These are phyloP conservation scores for Drosophila nigrodunni DNA, from an alignment of 1,140 invertebrate species.

Conservation along the genomic window DNA sequence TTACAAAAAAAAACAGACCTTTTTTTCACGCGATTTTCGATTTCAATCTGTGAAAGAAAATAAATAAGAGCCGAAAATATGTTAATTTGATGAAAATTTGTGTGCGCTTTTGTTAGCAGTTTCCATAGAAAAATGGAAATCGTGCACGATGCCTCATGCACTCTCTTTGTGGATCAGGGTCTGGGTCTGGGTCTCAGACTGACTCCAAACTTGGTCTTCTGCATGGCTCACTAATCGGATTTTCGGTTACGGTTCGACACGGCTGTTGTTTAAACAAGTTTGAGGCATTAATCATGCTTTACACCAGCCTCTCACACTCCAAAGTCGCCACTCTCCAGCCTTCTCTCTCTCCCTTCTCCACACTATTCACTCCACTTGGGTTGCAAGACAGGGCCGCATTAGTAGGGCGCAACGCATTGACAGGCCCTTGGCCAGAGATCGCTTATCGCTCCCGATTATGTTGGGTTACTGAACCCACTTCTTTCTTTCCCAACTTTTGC, in stretches of 20 bases:
- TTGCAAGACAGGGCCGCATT: slow-evolving; percentile 54
- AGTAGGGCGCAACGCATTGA: slow-evolving; percentile 75
- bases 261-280: slow-evolving; percentile 79
- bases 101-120: slow-evolving; percentile 71
- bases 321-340: slow-evolving; percentile 13
- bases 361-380: not conserved
- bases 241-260: slow-evolving; percentile 76
- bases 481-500: slow-evolving; percentile 26
- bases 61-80: slow-evolving; percentile 60
- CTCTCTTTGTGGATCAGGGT: slow-evolving; percentile 2
- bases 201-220: slow-evolving; percentile 20
- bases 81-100: slow-evolving; percentile 80
- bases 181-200: slow-evolving; percentile 15
- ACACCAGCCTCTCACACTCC: slow-evolving; percentile 51
- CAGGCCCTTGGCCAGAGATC: slow-evolving; percentile 67
- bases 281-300: slow-evolving; percentile 80
- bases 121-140: slow-evolving; percentile 77
- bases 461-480: slow-evolving; percentile 30
- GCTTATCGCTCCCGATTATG: slow-evolving; percentile 76
- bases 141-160: slow-evolving; percentile 49
- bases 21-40: slow-evolving; percentile 45
- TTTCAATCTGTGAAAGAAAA: slow-evolving; percentile 36
- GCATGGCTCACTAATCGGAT: slow-evolving; percentile 72
- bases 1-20: slow-evolving; percentile 35
- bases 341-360: slow-evolving; percentile 10